Evolutionary conservation across 2,113 vertebrate species (phyloP).

Genomic region (Oenanthe melanoleuca): DNA sequence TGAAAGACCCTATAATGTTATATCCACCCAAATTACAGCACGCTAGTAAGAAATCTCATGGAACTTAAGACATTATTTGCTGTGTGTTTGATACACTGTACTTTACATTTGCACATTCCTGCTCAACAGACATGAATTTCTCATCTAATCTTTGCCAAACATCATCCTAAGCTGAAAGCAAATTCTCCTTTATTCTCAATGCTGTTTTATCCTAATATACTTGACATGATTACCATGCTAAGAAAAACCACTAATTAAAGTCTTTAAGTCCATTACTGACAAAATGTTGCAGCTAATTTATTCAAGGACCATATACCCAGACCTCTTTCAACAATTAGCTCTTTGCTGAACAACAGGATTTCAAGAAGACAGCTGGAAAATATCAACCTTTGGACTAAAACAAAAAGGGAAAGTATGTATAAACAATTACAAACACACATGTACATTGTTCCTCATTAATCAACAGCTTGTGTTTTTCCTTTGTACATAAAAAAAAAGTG

Average conservation of each 20-base stretch:
- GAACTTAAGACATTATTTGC: neutral
- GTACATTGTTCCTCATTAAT: neutral
- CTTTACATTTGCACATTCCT: neutral
- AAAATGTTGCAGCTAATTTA: neutral
- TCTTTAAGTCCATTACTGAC: neutral
- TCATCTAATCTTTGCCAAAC: neutral
- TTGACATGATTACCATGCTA: neutral
- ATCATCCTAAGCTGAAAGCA: neutral
- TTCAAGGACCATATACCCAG: neutral
- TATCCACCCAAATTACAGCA: neutral
- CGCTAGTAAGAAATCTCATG: neutral
- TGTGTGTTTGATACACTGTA: neutral
- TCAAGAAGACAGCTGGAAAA: conserved; percentile 10
- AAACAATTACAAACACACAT: neutral
- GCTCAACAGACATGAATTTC: neutral
- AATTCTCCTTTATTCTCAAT: neutral
- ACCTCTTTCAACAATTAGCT: neutral
- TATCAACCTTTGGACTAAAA: neutral
- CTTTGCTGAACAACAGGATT: neutral
- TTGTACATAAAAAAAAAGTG: neutral
- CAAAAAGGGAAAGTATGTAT: neutral
- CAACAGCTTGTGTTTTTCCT: neutral
- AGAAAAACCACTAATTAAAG: conserved; percentile 18
- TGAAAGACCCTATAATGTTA: neutral
- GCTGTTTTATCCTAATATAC: neutral